Conservation (phyloP, 2,888 invertebrate genomes). For the Platycheirus rosarum region DNA sequence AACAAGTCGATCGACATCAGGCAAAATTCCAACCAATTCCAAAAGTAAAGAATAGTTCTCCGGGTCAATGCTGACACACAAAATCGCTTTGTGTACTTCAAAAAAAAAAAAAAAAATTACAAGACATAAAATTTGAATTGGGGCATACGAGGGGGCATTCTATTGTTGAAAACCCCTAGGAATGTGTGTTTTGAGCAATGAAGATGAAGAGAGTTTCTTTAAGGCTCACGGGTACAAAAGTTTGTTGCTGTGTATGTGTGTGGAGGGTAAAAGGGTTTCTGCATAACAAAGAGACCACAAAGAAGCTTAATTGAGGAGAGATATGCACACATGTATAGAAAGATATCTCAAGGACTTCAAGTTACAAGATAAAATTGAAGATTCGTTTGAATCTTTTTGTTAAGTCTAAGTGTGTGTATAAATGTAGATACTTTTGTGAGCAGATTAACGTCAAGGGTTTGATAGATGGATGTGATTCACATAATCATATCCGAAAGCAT, state of each 20-base stretch:
- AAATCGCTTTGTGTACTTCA: constrained; percentile 43
- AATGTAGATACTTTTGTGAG: constrained; percentile 4
- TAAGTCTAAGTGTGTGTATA: background rate
- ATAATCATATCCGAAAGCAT: constrained; percentile 37
- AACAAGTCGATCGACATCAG: constrained; percentile 5
- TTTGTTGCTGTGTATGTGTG: no score
- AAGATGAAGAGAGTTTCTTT: constrained; percentile 36
- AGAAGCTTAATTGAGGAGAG: constrained; percentile 61
- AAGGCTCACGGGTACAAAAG: constrained; percentile 1
- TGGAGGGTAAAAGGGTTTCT: constrained; percentile 26
- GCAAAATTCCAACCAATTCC: constrained; percentile 18
- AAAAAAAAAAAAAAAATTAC: constrained; percentile 40
- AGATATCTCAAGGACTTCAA: constrained; percentile 16
- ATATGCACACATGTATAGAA: no score
- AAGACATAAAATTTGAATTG: constrained; percentile 59
- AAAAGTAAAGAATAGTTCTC: constrained; percentile 17
- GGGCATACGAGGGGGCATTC: constrained; percentile 18
- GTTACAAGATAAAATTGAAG: constrained; percentile 7
- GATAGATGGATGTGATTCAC: constrained; percentile 37
- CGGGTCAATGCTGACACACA: constrained; percentile 62
- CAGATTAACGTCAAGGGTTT: constrained; percentile 56
- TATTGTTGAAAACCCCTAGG: constrained; percentile 59
- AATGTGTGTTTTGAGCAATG: constrained; percentile 64
- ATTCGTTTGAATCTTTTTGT: constrained; percentile 6
- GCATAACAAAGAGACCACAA: constrained; percentile 57